phyloP scores from a whole-genome alignment of 1,140 invertebrate genomes.

The Hyles euphorbiae region DNA sequence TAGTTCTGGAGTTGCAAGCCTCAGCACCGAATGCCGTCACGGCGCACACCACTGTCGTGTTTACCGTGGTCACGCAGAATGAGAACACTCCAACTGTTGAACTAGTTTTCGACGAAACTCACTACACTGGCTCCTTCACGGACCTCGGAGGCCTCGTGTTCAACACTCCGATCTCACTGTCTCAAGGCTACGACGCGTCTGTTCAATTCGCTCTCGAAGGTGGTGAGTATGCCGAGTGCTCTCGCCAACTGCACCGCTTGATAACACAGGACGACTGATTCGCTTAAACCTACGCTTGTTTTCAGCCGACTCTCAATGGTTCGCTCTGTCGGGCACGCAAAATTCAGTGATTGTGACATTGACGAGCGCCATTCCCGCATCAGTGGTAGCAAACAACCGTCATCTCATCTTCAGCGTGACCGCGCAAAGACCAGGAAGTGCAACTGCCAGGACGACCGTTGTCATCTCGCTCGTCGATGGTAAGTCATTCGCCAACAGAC shows the following conservation, averaged over 20 bases:
- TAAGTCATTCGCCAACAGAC: too few species aligned
- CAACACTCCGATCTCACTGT: background rate
- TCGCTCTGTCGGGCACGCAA: slow-evolving; percentile 9
- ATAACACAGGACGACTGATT: too few species aligned
- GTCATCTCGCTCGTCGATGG: slow-evolving; percentile 15
- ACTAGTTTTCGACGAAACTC: too few species aligned
- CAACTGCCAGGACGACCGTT: slow-evolving; percentile 18
- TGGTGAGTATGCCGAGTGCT: background rate
- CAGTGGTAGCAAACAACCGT: slow-evolving; percentile 25
- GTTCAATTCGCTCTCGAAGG: slow-evolving; percentile 8
- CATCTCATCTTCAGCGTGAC: slow-evolving; percentile 24
- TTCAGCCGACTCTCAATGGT: slow-evolving; percentile 32
- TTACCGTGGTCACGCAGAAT: too few species aligned
- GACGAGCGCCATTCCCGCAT: slow-evolving; percentile 14
- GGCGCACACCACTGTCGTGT: too few species aligned
- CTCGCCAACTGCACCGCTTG: too few species aligned
- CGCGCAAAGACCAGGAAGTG: slow-evolving; percentile 12
- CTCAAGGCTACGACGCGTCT: background rate
- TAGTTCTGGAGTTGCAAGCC: background rate
- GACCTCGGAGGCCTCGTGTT: background rate
- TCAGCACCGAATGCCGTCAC: background rate
- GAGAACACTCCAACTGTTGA: too few species aligned
- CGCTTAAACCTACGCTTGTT: slow-evolving; percentile 1
- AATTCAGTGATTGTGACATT: slow-evolving; percentile 18
- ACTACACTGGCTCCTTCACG: too few species aligned